Evolutionary conservation across 2,797 vertebrate genomes (phyloP), one percentile per base, ranked within the genome.

Genomic region (Gymnoscopelus microlampas): DNA sequence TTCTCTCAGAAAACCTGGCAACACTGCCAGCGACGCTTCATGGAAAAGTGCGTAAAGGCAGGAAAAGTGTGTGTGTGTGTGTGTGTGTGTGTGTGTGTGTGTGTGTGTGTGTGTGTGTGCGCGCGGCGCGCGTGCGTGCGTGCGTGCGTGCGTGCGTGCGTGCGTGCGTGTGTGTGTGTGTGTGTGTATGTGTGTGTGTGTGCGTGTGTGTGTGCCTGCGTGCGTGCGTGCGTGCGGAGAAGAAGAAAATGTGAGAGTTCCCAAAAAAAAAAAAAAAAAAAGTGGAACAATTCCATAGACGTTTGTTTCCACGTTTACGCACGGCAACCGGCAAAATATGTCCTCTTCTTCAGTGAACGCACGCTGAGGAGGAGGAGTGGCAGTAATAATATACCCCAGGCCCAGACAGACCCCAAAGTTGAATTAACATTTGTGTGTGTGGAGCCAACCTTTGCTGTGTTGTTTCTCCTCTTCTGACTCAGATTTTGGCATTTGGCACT

Each of bases 231-330:
- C 3, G 26, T 19, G 51, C 0, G 50, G 2, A 71, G 65, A 59
- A 19, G 32, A 29, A 61, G 48, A 29, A 53, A 48, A 39, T 49
- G 53, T 68, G 49, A 9, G 61, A 60, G 69, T 64, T 65, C 19
- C 68, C 53, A 78, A 14, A 39, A 14, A 58, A 78, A 68, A 74
- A 71, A 57, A 68, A 80, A 77, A 87, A 72, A 72, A 83, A 87
- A 83, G 68, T 87, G 88, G 87, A 87, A 86, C 80, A 68, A 71
- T 79, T 88, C 85, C 85, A 88, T 78, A 76, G 77, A 83, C 82
- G 85, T 88, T 87, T 48, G 2, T 65, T 89, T 89, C 85, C 85
- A 86, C 82, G 81, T 90, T 88, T 88, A 87, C 86, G 82, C 87
- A 71, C 80, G 71, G 79, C 77, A 89, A 88, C 82, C 85, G 84